These are phyloP conservation scores for Patella depressa DNA, from an alignment of 2,888 invertebrate genomes.

Conservation along the genomic window DNA sequence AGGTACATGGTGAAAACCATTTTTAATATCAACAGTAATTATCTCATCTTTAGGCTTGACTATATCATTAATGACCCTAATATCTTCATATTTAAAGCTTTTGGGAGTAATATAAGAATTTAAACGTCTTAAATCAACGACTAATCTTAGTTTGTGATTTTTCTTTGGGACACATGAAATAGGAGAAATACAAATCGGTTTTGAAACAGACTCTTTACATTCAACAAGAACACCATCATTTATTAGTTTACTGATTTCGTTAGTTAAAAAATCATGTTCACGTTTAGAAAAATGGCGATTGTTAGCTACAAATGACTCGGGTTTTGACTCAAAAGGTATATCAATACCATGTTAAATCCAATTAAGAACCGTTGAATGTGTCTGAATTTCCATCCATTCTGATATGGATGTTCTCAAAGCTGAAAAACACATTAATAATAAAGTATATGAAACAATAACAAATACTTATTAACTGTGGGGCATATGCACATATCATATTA, in stretches of 20 bases:
- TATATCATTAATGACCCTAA: constrained; percentile 14
- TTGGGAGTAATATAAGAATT: constrained; percentile 18
- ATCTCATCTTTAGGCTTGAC: constrained; percentile 21
- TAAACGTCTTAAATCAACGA: constrained; percentile 22
- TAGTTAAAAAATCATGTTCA: neutral
- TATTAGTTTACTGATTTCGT: constrained; percentile 18
- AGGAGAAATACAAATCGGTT: constrained; percentile 20
- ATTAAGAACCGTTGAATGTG: no score
- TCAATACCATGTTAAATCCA: constrained; percentile 17
- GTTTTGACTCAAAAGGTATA: constrained; percentile 14
- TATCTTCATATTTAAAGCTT: constrained; percentile 26
- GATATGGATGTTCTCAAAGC: no score
- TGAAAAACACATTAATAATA: no score
- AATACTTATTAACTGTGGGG: no score
- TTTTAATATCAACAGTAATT: constrained; percentile 25
- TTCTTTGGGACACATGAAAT: constrained; percentile 25
- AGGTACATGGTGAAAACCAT: constrained; percentile 28
- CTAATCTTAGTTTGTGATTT: constrained; percentile 15
- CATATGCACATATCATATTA: no score
- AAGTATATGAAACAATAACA: no score
- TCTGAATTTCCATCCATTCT: no score
- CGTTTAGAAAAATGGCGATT: constrained; percentile 11
- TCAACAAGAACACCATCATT: constrained; percentile 20
- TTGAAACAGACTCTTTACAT: constrained; percentile 12
- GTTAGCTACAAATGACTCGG: constrained; percentile 15